Conservation (phyloP, 2,888 invertebrate genomes). For the Lasioglossum figueresi region DNA sequence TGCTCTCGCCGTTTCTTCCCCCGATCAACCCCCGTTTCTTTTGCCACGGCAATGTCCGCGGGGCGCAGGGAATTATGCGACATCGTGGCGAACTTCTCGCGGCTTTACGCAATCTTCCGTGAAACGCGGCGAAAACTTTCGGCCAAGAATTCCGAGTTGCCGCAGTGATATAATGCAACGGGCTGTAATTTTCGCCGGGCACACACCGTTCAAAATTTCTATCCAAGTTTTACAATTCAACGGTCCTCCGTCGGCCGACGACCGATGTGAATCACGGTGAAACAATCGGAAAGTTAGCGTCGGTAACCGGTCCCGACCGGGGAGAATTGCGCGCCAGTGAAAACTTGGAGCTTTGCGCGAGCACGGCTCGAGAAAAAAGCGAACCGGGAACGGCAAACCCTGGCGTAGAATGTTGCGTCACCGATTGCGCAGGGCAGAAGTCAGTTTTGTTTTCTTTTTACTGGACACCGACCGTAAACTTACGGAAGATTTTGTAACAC, state of each 20-base stretch:
- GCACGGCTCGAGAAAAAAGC: background rate
- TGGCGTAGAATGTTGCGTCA: background rate
- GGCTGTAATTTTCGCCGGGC: conserved; percentile 53
- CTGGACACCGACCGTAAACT: background rate
- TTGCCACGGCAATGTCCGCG: background rate
- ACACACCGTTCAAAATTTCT: conserved; percentile 47
- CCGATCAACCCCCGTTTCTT: background rate
- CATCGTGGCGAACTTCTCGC: conserved; percentile 27
- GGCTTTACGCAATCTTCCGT: conserved; percentile 33
- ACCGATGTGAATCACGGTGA: conserved; percentile 50
- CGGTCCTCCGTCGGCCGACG: conserved; percentile 23
- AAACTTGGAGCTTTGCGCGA: conserved; percentile 17
- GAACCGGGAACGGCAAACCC: background rate
- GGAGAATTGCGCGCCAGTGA: conserved; percentile 37
- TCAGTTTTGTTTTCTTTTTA: background rate
- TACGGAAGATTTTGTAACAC: background rate
- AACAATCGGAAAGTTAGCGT: conserved; percentile 59
- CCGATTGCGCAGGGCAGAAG: background rate
- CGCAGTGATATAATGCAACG: conserved; percentile 23
- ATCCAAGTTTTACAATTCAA: conserved; percentile 63
- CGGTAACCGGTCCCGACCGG: conserved; percentile 31
- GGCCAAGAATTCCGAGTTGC: conserved; percentile 36
- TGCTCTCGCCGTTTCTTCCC: background rate
- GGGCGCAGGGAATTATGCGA: conserved; percentile 26
- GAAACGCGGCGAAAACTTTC: conserved; percentile 36